phyloP scores from a whole-genome alignment of 2,797 vertebrate genomes.

The Threskiornis aethiopicus region DNA sequence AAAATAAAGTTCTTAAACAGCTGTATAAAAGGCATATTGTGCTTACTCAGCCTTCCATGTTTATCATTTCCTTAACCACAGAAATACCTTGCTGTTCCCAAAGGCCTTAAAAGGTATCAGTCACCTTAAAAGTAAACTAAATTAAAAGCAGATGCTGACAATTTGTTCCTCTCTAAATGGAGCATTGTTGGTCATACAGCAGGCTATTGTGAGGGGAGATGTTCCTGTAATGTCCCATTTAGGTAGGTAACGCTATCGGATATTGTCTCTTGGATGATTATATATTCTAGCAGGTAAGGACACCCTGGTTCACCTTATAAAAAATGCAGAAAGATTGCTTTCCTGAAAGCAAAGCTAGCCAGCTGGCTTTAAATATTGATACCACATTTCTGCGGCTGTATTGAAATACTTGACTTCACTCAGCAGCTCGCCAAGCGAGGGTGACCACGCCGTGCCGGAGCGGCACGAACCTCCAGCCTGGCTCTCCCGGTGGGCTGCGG shows the following conservation, averaged over 20 bases:
- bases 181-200: neutral
- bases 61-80: neutral
- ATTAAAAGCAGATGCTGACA: neutral
- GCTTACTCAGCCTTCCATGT: neutral
- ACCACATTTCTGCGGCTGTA: neutral
- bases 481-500: neutral
- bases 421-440: fast-evolving
- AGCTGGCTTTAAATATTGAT: slow-evolving; percentile 24
- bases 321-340: slow-evolving; percentile 61
- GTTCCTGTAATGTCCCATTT: neutral
- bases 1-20: neutral
- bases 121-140: neutral
- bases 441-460: neutral
- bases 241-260: neutral
- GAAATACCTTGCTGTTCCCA: neutral
- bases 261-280: neutral
- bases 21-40: fast-evolving
- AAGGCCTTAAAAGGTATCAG: neutral
- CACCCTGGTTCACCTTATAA: slow-evolving; percentile 15
- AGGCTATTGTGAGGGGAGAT: neutral
- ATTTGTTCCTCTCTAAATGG: neutral
- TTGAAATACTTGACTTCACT: neutral
- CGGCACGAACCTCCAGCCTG: fast-evolving
- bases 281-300: neutral
- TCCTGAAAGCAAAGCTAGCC: slow-evolving; percentile 7